Conservation (phyloP, 2,888 invertebrate genomes). For the Tipula unca region DNA sequence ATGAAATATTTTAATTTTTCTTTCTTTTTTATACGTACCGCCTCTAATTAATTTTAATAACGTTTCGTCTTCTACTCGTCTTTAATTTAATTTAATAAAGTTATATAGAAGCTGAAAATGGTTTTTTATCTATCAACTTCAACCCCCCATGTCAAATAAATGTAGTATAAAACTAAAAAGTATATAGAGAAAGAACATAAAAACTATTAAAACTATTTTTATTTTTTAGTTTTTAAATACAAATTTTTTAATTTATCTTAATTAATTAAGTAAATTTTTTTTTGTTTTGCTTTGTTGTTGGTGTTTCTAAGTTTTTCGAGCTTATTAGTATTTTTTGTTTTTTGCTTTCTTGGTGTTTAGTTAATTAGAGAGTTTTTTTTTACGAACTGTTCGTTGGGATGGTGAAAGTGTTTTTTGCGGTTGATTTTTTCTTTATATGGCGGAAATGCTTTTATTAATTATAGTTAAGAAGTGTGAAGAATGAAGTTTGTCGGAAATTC, state of each 20-base stretch:
- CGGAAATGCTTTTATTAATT: no score
- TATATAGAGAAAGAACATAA: neutral
- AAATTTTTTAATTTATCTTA: neutral
- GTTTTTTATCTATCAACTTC: neutral
- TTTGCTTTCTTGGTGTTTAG: neutral
- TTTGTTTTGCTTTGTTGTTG: neutral
- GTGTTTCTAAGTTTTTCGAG: neutral
- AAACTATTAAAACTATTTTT: neutral
- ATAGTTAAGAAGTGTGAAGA: no score
- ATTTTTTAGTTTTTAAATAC: neutral
- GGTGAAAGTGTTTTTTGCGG: neutral
- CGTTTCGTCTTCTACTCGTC: neutral
- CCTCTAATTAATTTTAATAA: neutral
- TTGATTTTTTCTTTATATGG: no score
- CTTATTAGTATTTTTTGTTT: neutral
- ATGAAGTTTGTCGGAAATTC: no score
- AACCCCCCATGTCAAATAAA: neutral
- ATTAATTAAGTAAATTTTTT: neutral
- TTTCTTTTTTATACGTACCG: neutral
- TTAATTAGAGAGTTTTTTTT: neutral
- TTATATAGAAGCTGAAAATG: neutral
- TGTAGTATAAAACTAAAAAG: neutral
- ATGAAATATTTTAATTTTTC: neutral
- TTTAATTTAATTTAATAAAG: neutral
- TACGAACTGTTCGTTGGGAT: neutral